Base-by-base conservation (phyloP, 2,113 vertebrate species). In the Serinus canaria region DNA sequence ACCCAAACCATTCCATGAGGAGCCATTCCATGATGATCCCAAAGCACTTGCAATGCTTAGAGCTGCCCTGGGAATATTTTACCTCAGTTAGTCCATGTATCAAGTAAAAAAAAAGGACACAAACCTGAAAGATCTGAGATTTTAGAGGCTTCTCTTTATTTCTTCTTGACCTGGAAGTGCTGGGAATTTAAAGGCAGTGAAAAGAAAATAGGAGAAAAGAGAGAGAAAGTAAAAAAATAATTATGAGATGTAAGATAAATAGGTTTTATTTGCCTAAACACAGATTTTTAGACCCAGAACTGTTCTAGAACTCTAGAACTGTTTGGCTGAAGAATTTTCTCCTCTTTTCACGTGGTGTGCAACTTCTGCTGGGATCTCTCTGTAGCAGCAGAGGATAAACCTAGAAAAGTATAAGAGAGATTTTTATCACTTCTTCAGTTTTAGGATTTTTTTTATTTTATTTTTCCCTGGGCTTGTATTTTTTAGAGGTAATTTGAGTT, bases 401-500 rank as follows among this genome's bases (percentile, higher is more conserved):
- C 25, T 8, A 35, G 33, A 63, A 59, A 63, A 63, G 1, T 6
- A 13, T 20, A 10, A 58, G 55, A 46, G 22, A 31, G 1, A 31
- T 44, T 74, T 56, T 37, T 2, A 20, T 7, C 0, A 0, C 9
- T 25, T 52, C 8, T 25, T 70, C 9, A 22, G 24, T 8, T 85
- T 53, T 20, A n/a, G 13, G 13, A 2, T 33, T 55, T 67, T 17
- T 4, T 67, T 17, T 3, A 0, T 49, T 35, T 25, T n/a, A 1
- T 30, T 84, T 70, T 37, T 21, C 9, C 23, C 24, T 16, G 27
- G 4, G 4, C 44, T 76, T 35, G 1, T 33, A 24, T 15, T 49
- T 60, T 30, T 20, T 7, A 13, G 2, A 4, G 28, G 0, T 9
- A 6, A 12, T 41, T 52, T 3, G 8, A 3, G 2, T 2, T 70